These are phyloP conservation scores for Hirundichthys speculiger DNA, from an alignment of 2,113 vertebrate species.

Conservation along the genomic window DNA sequence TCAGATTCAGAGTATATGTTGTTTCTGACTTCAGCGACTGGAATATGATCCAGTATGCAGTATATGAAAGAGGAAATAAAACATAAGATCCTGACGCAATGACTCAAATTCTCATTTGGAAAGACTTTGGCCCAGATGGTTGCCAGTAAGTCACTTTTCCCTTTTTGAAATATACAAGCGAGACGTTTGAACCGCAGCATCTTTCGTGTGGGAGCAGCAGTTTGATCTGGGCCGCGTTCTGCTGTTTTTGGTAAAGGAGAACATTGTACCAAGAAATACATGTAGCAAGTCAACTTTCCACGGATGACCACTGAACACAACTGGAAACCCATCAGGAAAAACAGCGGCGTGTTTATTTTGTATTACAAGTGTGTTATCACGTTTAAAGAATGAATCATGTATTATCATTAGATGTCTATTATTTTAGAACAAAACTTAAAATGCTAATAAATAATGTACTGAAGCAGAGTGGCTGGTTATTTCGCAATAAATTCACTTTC, in stretches of 20 bases:
- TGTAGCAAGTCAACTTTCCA: constrained; percentile 73
- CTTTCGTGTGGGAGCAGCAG: constrained; percentile 15
- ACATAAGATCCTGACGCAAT: constrained; percentile 20
- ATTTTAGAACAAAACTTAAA: constrained; percentile 34
- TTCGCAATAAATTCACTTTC: constrained; percentile 4
- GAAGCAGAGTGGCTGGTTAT: constrained; percentile 6
- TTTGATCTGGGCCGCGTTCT: constrained; percentile 40
- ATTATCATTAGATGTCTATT: constrained; percentile 44
- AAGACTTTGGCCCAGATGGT: background rate
- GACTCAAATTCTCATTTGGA: constrained; percentile 38
- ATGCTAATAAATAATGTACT: constrained; percentile 32
- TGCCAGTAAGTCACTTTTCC: constrained; percentile 7
- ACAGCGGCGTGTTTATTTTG: constrained; percentile 52
- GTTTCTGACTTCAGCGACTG: too few relatives aligned
- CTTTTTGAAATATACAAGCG: constrained; percentile 40
- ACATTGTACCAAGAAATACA: constrained; percentile 66
- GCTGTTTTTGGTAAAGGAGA: constrained; percentile 42
- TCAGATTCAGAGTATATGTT: too few relatives aligned
- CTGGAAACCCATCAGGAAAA: constrained; percentile 65
- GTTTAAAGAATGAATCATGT: constrained; percentile 56
- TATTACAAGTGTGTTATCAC: constrained; percentile 56
- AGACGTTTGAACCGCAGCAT: constrained; percentile 24
- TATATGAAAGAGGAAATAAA: constrained; percentile 42
- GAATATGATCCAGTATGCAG: background rate
- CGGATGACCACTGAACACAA: constrained; percentile 57